A percentile compares a stretch with the other conserved stretches of the same genome.
phyloP scores from a whole-genome alignment of 2,888 invertebrate genomes.

The Leucania comma region DNA sequence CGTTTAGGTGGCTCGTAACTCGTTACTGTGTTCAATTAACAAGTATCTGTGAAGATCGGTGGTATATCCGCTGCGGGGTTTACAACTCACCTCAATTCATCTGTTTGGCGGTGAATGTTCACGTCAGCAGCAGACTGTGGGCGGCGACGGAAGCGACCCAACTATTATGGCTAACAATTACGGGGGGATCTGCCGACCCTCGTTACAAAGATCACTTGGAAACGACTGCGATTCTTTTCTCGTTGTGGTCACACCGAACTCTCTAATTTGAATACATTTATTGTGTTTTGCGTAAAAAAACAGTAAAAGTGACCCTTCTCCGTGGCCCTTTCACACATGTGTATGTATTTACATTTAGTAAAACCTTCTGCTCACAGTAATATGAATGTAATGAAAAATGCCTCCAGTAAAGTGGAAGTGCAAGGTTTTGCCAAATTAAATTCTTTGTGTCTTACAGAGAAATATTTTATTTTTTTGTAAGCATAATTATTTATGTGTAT shows the following conservation, averaged over 20 bases:
- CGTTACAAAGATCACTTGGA: conserved; percentile 71
- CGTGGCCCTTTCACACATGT: conserved; percentile 37
- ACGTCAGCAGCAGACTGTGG: conserved; percentile 67
- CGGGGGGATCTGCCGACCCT: conserved; percentile 69
- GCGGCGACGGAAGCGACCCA: conserved; percentile 57
- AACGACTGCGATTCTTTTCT: conserved; percentile 72
- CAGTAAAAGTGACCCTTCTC: conserved; percentile 64
- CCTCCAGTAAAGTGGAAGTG: conserved; percentile 18
- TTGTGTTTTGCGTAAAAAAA: conserved; percentile 64
- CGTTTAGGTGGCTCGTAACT: conserved; percentile 61
- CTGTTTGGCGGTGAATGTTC: conserved; percentile 66
- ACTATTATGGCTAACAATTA: conserved; percentile 75
- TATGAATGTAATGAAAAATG: conserved; percentile 52
- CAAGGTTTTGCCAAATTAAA: conserved; percentile 21
- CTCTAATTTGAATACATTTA: conserved; percentile 67
- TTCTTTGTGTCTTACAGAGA: background rate
- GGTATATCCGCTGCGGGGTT: conserved; percentile 55
- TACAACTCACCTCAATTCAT: conserved; percentile 66
- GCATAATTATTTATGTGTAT: background rate
- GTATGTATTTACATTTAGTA: conserved; percentile 54
- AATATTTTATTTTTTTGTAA: background rate
- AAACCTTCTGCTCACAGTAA: conserved; percentile 42
- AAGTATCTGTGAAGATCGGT: conserved; percentile 69
- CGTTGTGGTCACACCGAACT: conserved; percentile 67
- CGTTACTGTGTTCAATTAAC: conserved; percentile 69